Percentiles rank a stretch among this genome's conserved stretches.
Evolutionary conservation across 2,888 invertebrate species (phyloP).

Genomic region (Phoronis australis): DNA sequence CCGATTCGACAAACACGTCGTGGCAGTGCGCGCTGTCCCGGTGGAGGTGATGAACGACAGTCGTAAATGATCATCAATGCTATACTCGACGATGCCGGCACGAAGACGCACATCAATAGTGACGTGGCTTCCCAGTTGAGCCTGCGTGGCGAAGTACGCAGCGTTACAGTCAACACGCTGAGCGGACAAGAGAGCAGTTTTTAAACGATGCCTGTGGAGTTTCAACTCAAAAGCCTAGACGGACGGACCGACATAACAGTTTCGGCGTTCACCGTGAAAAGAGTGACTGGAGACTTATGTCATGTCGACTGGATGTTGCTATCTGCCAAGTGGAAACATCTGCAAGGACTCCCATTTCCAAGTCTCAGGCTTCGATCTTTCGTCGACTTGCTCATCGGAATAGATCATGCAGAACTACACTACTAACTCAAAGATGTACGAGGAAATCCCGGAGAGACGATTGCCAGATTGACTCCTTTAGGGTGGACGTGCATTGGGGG

Average conservation of each 20-base stretch:
- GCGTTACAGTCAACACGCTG: constrained; percentile 3
- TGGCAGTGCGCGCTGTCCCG: constrained; percentile 3
- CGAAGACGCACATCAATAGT: constrained; percentile 2
- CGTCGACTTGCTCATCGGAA: too few species aligned
- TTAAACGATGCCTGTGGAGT: too few species aligned
- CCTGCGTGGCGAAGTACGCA: neutral
- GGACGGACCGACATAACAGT: too few species aligned
- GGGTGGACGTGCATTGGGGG: too few species aligned
- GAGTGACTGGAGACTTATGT: too few species aligned
- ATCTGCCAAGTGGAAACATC: constrained; percentile 1
- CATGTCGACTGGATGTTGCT: too few species aligned
- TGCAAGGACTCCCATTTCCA: too few species aligned
- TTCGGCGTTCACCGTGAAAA: too few species aligned
- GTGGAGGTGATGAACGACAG: too few species aligned
- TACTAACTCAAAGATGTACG: constrained; percentile 8
- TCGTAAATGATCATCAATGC: constrained; percentile 1
- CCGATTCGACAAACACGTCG: neutral
- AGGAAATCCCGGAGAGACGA: constrained; percentile 12
- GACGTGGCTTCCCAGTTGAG: constrained; percentile 4
- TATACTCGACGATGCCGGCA: constrained; percentile 6
- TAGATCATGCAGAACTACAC: constrained; percentile 14
- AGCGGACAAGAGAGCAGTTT: too few species aligned
- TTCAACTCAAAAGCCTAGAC: too few species aligned
- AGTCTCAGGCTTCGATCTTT: too few species aligned
- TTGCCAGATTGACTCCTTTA: constrained; percentile 9